Evolutionary conservation across 1,140 invertebrate genomes (phyloP).

Genomic region (Anagrus nilaparvatae): DNA sequence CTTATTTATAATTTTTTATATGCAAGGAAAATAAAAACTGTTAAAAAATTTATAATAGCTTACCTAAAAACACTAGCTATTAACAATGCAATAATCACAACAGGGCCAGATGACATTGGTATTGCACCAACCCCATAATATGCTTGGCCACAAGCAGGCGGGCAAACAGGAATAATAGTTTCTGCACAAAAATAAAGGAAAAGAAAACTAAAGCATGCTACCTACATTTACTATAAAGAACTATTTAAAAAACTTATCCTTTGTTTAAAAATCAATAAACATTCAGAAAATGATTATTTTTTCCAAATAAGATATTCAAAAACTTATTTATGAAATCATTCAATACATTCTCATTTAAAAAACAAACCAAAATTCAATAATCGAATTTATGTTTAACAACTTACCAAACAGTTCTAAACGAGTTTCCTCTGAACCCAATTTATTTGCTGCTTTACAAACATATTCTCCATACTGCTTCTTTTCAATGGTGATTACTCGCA

Average conservation of each 20-base stretch:
- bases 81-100: slow-evolving; percentile 38
- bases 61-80: slow-evolving; percentile 35
- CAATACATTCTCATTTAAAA: slow-evolving; percentile 12
- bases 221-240: slow-evolving; percentile 18
- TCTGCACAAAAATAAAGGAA: slow-evolving; percentile 50
- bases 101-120: slow-evolving; percentile 32
- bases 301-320: background rate
- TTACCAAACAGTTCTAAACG: slow-evolving; percentile 75
- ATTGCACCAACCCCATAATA: slow-evolving; percentile 48
- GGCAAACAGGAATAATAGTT: slow-evolving; percentile 83
- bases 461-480: slow-evolving; percentile 82
- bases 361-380: slow-evolving; percentile 4
- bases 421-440: slow-evolving; percentile 68
- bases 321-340: background rate
- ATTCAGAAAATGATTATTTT: background rate
- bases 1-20: background rate
- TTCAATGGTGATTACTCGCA: slow-evolving; percentile 82
- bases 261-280: background rate
- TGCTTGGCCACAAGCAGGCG: slow-evolving; percentile 77
- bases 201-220: slow-evolving; percentile 37
- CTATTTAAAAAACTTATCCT: background rate
- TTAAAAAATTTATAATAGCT: slow-evolving; percentile 15
- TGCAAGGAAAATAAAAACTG: slow-evolving; percentile 1
- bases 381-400: slow-evolving; percentile 20
- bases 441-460: slow-evolving; percentile 77